Percentiles rank a stretch among this genome's conserved stretches.
Conservation (phyloP, 2,888 invertebrate genomes). For the Desoria tigrina region DNA sequence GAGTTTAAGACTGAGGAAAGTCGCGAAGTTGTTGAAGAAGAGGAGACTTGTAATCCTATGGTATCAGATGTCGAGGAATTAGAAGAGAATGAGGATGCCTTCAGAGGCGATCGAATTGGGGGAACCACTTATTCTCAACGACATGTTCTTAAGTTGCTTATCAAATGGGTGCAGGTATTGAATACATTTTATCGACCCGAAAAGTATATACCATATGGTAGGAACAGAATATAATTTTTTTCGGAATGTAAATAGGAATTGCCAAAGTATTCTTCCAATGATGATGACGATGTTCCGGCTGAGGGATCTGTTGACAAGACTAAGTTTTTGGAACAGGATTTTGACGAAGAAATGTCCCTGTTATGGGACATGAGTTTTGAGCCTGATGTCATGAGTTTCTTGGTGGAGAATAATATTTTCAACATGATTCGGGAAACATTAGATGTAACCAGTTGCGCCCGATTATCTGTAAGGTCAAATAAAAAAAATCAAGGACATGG, state of each 20-base stretch:
- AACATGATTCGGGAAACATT: constrained; percentile 66
- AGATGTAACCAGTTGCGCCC: constrained; percentile 63
- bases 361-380: constrained; percentile 85
- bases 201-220: too few species aligned
- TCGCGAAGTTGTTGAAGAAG: constrained; percentile 27
- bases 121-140: constrained; percentile 76
- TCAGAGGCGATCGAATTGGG: constrained; percentile 73
- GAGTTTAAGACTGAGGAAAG: background rate
- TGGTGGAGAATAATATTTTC: constrained; percentile 69
- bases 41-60: constrained; percentile 51
- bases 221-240: background rate
- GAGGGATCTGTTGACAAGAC: constrained; percentile 26
- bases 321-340: constrained; percentile 52
- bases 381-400: constrained; percentile 70
- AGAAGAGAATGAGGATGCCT: constrained; percentile 35
- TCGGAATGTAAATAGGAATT: constrained; percentile 30
- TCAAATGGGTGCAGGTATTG: constrained; percentile 59
- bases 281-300: background rate
- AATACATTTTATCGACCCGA: background rate
- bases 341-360: constrained; percentile 74
- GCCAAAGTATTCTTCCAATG: constrained; percentile 25
- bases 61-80: constrained; percentile 41
- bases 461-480: constrained; percentile 61
- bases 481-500: background rate
- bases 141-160: constrained; percentile 69